Conservation (phyloP, 2,797 vertebrate genomes). For the Ctenosaura bakeri region DNA sequence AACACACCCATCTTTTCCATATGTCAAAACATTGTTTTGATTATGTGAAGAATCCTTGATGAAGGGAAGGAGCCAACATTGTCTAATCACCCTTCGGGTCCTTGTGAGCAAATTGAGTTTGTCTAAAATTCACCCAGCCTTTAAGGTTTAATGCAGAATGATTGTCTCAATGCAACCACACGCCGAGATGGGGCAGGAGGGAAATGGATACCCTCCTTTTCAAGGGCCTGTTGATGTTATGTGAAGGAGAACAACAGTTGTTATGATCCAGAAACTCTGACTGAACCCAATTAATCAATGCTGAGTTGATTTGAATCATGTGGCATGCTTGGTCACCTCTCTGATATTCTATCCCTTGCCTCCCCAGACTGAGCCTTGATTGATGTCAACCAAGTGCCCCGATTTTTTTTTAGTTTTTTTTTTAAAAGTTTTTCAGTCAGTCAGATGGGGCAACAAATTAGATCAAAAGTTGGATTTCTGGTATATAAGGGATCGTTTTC, state of each 20-base stretch:
- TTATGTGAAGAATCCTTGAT: slow-evolving; percentile 60
- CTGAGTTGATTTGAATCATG: slow-evolving; percentile 86
- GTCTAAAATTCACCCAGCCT: slow-evolving; percentile 80
- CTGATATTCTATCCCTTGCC: slow-evolving; percentile 83
- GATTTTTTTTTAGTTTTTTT: slow-evolving; percentile 35
- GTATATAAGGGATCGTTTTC: slow-evolving; percentile 86
- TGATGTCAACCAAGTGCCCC: slow-evolving; percentile 81
- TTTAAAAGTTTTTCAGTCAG: slow-evolving; percentile 63
- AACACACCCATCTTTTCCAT: slow-evolving; percentile 35
- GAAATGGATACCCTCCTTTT: slow-evolving; percentile 81
- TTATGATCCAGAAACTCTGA: slow-evolving; percentile 84
- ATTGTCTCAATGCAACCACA: slow-evolving; percentile 78
- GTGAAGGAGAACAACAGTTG: slow-evolving; percentile 85
- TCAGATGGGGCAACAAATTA: slow-evolving; percentile 85
- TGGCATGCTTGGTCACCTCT: slow-evolving; percentile 85
- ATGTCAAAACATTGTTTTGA: slow-evolving; percentile 63
- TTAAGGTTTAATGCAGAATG: slow-evolving; percentile 81
- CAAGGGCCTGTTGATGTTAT: slow-evolving; percentile 80
- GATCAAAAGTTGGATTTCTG: slow-evolving; percentile 84
- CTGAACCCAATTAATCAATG: slow-evolving; percentile 87
- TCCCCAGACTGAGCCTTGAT: slow-evolving; percentile 80
- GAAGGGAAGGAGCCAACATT: slow-evolving; percentile 66
- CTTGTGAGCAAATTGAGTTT: slow-evolving; percentile 85
- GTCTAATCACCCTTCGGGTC: slow-evolving; percentile 76
- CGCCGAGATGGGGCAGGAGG: slow-evolving; percentile 59